phyloP scores from a whole-genome alignment of 1,140 invertebrate species.

The Leptinotarsa texana region DNA sequence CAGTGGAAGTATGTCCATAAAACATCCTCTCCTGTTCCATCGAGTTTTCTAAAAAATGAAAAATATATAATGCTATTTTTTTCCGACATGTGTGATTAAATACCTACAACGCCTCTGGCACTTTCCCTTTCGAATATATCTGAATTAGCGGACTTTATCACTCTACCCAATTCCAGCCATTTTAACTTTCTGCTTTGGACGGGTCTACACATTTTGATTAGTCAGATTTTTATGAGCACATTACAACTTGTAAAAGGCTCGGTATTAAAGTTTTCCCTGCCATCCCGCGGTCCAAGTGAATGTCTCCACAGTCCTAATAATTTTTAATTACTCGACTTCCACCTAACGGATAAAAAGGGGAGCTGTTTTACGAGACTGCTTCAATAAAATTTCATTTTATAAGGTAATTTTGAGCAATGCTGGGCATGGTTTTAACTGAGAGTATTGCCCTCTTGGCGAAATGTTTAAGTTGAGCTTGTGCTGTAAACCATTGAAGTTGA shows the following conservation, averaged over 20 bases:
- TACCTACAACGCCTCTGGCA: conserved; percentile 1
- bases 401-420: not conserved
- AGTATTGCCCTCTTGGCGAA: not conserved
- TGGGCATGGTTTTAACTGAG: not conserved
- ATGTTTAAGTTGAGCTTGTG: too few relatives aligned
- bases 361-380: conserved; percentile 16
- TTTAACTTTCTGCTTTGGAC: conserved; percentile 24
- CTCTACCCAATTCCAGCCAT: conserved; percentile 21
- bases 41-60: too few relatives aligned
- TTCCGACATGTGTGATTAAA: not conserved
- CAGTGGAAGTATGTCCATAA: too few relatives aligned
- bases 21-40: too few relatives aligned
- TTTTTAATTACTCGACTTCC: conserved; percentile 22
- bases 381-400: conserved; percentile 23
- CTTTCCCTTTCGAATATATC: conserved; percentile 28
- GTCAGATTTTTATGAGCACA: conserved; percentile 31
- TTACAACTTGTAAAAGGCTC: conserved; percentile 33
- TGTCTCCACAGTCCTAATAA: conserved; percentile 23
- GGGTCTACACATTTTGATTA: conserved; percentile 34
- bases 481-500: too few relatives aligned
- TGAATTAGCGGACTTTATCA: conserved; percentile 32
- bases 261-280: conserved; percentile 19
- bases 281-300: conserved; percentile 17
- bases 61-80: not conserved
- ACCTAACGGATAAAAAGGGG: conserved; percentile 19